A percentile compares a stretch with the other conserved stretches of the same genome.
phyloP scores from a whole-genome alignment of 1,140 invertebrate genomes.

The Drosophila orena region DNA sequence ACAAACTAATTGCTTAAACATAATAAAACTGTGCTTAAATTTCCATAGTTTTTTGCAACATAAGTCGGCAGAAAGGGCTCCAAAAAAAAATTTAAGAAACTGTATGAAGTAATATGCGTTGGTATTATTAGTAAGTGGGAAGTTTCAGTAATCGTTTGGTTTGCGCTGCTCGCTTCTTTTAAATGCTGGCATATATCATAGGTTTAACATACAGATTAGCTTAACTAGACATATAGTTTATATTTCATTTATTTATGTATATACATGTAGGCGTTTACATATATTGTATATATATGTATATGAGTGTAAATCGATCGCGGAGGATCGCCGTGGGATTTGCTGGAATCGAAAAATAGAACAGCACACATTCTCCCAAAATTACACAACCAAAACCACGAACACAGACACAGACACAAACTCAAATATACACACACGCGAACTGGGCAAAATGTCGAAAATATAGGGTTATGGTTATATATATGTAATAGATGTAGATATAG shows the following conservation, averaged over 20 bases:
- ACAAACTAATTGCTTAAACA: background rate
- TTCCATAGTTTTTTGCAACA: background rate
- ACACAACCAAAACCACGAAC: background rate
- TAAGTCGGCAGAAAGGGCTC: background rate
- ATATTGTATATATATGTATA: background rate
- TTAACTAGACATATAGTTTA: constrained; percentile 18
- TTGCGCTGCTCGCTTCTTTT: constrained; percentile 33
- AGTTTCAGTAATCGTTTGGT: constrained; percentile 36
- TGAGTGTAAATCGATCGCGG: constrained; percentile 36
- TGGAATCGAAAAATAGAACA: constrained; percentile 44
- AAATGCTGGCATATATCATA: constrained; percentile 44
- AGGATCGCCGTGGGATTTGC: constrained; percentile 42
- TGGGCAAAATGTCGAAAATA: constrained; percentile 11
- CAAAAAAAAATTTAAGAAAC: background rate
- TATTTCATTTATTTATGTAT: constrained; percentile 1
- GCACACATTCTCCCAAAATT: no score
- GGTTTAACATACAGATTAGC: constrained; percentile 23
- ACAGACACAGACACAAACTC: background rate
- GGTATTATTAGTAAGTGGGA: constrained; percentile 29
- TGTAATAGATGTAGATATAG: constrained; percentile 1
- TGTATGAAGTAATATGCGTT: constrained; percentile 3
- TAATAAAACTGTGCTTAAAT: background rate
- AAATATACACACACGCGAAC: constrained; percentile 8
- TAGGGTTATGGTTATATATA: background rate
- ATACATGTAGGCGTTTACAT: background rate